A percentile compares a stretch with the other conserved stretches of the same genome.
These are phyloP conservation scores for Lycophotia porphyrea DNA, from an alignment of 2,888 invertebrate species.

Conservation along the genomic window DNA sequence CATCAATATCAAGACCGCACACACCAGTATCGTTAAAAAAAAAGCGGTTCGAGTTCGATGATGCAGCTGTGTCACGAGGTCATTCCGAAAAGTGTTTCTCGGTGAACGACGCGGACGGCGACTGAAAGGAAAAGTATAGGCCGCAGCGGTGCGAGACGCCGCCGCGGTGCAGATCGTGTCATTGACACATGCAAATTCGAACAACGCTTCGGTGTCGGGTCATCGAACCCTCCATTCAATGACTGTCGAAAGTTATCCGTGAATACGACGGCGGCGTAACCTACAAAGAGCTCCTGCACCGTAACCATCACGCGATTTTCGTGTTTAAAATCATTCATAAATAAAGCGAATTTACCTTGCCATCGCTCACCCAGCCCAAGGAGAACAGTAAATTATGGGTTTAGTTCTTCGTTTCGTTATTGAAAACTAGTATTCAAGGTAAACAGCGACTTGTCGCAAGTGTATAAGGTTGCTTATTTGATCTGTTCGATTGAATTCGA, in stretches of 20 bases:
- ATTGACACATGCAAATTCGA: conserved; percentile 90
- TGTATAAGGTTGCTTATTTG: conserved; percentile 75
- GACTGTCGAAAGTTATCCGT: conserved; percentile 89
- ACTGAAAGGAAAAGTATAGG: conserved; percentile 89
- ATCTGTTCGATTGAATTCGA: conserved; percentile 70
- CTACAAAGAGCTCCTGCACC: conserved; percentile 76
- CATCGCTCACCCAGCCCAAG: conserved; percentile 71
- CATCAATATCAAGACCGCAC: conserved; percentile 31
- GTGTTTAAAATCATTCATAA: conserved; percentile 75
- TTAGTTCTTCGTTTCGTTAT: conserved; percentile 76
- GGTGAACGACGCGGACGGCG: conserved; percentile 73
- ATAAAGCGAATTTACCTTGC: conserved; percentile 79
- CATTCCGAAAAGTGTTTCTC: conserved; percentile 84
- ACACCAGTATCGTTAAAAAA: conserved; percentile 27
- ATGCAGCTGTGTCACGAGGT: conserved; percentile 84
- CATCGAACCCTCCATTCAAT: conserved; percentile 88
- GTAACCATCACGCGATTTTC: conserved; percentile 76
- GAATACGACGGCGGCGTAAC: conserved; percentile 78
- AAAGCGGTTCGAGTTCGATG: conserved; percentile 41
- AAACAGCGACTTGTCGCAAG: conserved; percentile 71
- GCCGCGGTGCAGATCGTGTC: conserved; percentile 84
- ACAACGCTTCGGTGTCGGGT: conserved; percentile 85
- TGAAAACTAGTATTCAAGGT: conserved; percentile 66
- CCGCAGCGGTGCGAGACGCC: conserved; percentile 74
- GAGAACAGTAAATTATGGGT: conserved; percentile 79